Base-by-base conservation (phyloP, 2,113 vertebrate species). In the Cnemophilus loriae region DNA sequence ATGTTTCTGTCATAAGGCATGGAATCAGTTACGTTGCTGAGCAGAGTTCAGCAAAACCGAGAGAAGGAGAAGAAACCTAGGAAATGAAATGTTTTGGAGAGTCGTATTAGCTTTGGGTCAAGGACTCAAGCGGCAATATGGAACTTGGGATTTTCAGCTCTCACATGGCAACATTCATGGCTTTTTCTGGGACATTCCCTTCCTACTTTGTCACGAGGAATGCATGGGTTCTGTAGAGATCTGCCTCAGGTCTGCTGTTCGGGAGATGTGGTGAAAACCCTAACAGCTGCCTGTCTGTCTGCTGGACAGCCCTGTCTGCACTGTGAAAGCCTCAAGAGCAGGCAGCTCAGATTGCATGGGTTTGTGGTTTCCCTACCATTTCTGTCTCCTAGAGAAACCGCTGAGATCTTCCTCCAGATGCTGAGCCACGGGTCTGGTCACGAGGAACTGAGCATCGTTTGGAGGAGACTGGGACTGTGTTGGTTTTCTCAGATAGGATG, bases 401-500 rank as follows among this genome's bases (percentile, higher is more conserved):
- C 5, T n/a, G 27, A 76, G 53, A 39, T 76, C 27, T 85, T 81
- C 21, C n/a, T 64, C 23, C 37, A 79, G 67, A 47, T 47, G n/a
- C 68, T 84, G 67, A 93, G 60, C 55, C 82, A 37, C 0, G 3
- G 9, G 76, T 30, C n/a, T 32, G 24, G 49, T 95, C 92, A 89
- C 2, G 1, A 60, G 90, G 69, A 68, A 16, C 42, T 44, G 55
- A 64, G 47, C 0, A 0, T 15, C 0, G 0, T 55, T 32, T 85
- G 70, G 39, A 77, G 30, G 83, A 95, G 35, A 33, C 50, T n/a
- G 32, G 22, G 18, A 37, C 55, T 63, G 1, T 92, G 13, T n/a
- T 90, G 50, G 16, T 68, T 93, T 82, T 87, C 65, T 68, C 22
- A 67, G 52, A 89, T 16, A 78, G 64, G 21, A 41, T 74, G 15